Evolutionary conservation across 2,797 vertebrate species (phyloP).

Genomic region (Enteromius thamalakanensis): DNA sequence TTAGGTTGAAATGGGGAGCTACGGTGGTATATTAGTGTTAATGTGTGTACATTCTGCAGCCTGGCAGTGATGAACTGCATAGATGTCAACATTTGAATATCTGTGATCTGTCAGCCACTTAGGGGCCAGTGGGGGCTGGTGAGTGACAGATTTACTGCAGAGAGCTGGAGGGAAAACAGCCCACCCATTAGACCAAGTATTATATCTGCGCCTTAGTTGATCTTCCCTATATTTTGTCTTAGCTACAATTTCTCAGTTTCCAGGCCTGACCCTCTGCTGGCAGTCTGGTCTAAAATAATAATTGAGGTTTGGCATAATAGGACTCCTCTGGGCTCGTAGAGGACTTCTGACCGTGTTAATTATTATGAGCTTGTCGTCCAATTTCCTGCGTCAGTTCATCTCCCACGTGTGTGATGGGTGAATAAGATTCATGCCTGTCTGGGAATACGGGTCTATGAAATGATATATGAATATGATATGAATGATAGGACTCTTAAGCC

Average conservation of each 20-base stretch:
- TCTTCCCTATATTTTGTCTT: not conserved
- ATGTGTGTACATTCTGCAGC: slow-evolving; percentile 34
- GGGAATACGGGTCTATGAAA: slow-evolving; percentile 19
- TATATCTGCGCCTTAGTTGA: slow-evolving; percentile 4
- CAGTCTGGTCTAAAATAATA: slow-evolving; percentile 9
- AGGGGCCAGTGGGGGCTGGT: slow-evolving; percentile 25
- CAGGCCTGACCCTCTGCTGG: not conserved
- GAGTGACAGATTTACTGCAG: slow-evolving; percentile 53
- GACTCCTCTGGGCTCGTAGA: not conserved
- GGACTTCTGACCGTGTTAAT: slow-evolving; percentile 13
- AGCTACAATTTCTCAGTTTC: not conserved
- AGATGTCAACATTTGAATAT: slow-evolving; percentile 44
- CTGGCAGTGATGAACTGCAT: slow-evolving; percentile 48
- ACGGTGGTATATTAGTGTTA: not conserved
- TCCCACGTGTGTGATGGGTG: not conserved
- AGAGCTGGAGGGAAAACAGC: slow-evolving; percentile 30
- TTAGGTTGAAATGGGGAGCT: not conserved
- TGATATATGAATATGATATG: not conserved
- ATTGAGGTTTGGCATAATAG: slow-evolving; percentile 11
- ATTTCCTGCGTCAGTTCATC: not conserved
- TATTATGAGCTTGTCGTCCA: not conserved
- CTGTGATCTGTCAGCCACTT: slow-evolving; percentile 50
- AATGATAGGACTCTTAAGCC: slow-evolving; percentile 41
- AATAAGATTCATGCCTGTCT: slow-evolving; percentile 40
- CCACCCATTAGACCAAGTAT: not conserved